Base-by-base conservation (phyloP, 2,797 vertebrate species). In the Mycteria americana region DNA sequence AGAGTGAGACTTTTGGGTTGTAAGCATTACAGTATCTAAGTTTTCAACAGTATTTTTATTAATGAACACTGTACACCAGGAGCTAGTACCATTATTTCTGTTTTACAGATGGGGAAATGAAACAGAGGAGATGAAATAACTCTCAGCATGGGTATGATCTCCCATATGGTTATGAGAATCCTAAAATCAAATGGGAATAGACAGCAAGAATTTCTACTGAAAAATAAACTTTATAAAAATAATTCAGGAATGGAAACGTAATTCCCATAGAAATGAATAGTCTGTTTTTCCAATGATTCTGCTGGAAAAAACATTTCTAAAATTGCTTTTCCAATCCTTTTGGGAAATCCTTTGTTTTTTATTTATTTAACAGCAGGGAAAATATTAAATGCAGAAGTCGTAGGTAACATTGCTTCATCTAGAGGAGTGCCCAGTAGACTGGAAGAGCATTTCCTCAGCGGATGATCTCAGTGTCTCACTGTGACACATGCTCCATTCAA, bases 401-500 rank as follows among this genome's bases (percentile, higher is more conserved):
- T 30, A 95, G 41, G 31, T 59, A 89, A 75, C 91, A 56, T 31
- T 46, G 37, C 79, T 96, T 96, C 89, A 93, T 69, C 82, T 57
- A 94, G 80, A 93, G 80, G 77, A 88, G 85, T 7, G 33, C 12
- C 25, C 28, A 7, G 35, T 6, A 57, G 18, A 45, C 3, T 85
- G 89, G 93, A 94, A 92, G 28, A 14, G 46, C 45, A 27, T 91
- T 91, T 95, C 89, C 93, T 94, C 94, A 88, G 76, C 30, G 43
- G 86, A 93, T 70, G 88, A 94, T 46, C 33, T 63, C 48, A 74
- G 85, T 91, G 88, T 81, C 76, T 59, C 78, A 81, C 73, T 93
- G 68, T 75, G 68, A 89, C 92, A 94, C 45, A 75, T 81, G 54
- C 90, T 90, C 92, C 94, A 95, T 93, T 95, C 82, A 87, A 93